These are phyloP conservation scores for Sebastes iracundus DNA, from an alignment of 2,797 vertebrate genomes.

Conservation along the genomic window DNA sequence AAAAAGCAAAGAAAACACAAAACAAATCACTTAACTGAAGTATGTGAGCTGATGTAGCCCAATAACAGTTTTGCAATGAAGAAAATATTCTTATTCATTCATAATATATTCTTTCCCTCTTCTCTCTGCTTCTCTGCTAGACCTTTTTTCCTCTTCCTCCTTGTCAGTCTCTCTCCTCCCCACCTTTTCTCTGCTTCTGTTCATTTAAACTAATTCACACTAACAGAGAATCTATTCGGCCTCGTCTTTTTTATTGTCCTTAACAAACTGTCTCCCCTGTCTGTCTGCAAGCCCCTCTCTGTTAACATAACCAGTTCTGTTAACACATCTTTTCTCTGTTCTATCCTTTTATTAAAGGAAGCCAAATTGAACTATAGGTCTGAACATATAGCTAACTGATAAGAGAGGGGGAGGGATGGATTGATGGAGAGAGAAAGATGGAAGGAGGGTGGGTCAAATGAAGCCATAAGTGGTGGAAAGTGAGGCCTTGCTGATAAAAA, in stretches of 20 bases:
- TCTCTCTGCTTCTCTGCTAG: neutral
- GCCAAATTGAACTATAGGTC: constrained; percentile 46
- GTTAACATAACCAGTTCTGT: constrained; percentile 21
- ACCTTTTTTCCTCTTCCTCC: neutral
- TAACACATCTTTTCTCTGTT: constrained; percentile 41
- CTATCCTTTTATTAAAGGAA: constrained; percentile 38
- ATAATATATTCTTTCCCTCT: neutral
- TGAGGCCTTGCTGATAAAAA: constrained; percentile 53
- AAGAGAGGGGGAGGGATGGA: constrained; percentile 14
- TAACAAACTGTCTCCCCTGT: constrained; percentile 9
- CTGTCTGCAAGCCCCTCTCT: constrained; percentile 9
- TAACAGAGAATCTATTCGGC: constrained; percentile 13
- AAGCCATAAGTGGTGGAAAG: constrained; percentile 59
- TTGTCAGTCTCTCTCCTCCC: neutral
- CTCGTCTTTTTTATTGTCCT: constrained; percentile 10
- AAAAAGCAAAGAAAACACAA: neutral
- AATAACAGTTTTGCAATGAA: neutral
- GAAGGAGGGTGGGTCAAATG: constrained; percentile 34
- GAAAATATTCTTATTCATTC: neutral
- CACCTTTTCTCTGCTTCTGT: neutral
- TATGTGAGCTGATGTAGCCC: neutral
- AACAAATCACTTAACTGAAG: neutral
- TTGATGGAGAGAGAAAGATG: neutral
- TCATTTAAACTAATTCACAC: constrained; percentile 24
- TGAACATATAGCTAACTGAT: constrained; percentile 36